phyloP scores from a whole-genome alignment of 1,140 invertebrate genomes.

The Tenebrio molitor region DNA sequence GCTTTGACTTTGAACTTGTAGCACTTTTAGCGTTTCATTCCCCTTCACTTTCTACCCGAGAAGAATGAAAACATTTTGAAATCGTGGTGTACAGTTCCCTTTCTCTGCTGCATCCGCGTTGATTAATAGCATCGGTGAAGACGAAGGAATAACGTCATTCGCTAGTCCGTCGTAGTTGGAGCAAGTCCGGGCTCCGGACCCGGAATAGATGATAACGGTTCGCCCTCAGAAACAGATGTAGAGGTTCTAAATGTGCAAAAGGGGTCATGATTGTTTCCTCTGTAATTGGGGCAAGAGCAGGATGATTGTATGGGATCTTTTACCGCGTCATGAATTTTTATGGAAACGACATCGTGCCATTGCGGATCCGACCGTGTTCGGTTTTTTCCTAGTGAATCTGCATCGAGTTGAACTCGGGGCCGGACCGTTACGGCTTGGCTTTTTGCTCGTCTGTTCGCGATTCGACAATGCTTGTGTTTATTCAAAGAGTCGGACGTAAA shows the following conservation, averaged over 20 bases:
- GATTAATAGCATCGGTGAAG: no score
- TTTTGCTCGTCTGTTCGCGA: slow-evolving; percentile 30
- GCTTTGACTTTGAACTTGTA: no score
- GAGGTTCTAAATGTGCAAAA: slow-evolving; percentile 12
- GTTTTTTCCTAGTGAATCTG: slow-evolving; percentile 27
- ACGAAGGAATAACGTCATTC: no score
- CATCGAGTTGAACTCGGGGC: slow-evolving; percentile 36
- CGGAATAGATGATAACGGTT: neutral
- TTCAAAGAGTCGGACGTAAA: slow-evolving; percentile 35
- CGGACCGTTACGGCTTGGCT: slow-evolving; percentile 31
- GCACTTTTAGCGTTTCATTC: no score
- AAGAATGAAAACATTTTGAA: no score
- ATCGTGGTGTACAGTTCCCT: no score
- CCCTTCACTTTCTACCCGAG: no score
- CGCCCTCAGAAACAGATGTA: slow-evolving; percentile 23
- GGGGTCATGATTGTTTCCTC: slow-evolving; percentile 29
- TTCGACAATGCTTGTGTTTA: slow-evolving; percentile 38
- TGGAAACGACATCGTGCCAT: slow-evolving; percentile 35
- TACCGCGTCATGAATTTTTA: slow-evolving; percentile 33
- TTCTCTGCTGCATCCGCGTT: no score
- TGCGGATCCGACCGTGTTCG: slow-evolving; percentile 18
- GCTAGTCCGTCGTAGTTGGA: no score
- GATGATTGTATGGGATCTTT: slow-evolving; percentile 16
- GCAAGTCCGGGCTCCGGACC: no score
- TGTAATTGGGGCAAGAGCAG: slow-evolving; percentile 28